Base-by-base conservation (phyloP, 2,113 vertebrate species). In the Aplodontia rufa region DNA sequence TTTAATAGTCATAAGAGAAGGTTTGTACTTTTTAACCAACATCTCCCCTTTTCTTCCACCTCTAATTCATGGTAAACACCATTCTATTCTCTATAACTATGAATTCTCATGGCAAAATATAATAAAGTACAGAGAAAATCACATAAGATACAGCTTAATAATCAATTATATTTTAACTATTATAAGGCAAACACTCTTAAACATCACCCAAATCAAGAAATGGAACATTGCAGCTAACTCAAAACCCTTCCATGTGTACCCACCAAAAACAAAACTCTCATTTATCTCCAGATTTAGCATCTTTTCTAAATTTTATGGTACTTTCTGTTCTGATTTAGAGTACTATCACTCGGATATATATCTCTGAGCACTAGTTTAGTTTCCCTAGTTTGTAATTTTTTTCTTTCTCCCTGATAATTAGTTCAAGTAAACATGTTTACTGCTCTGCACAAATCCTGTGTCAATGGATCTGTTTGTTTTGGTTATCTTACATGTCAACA, bases 401-500 rank as follows among this genome's bases (percentile, higher is more conserved):
- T 20, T 1, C 84, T 58, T 82, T 45, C 3, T 11, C 10, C 10
- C 49, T 60, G 66, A 35, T 40, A 64, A 72, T 51, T 62, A 28
- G 3, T 51, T 60, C 42, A 64, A 10, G 66, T 81, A 90, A 90
- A 58, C 30, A 76, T 53, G 32, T 85, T 66, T 49, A 47, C 22
- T 90, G 16, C 42, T 92, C 28, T 17, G 51, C 26, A 71, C 14
- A 58, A 90, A 30, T 64, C 45, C 45, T 60, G 0, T 4, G 6
- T 84, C 86, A 76, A 1, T 7, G 5, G 47, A 8, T 74, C 45
- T 91, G 12, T 64, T 90, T 66, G 42, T 74, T 60, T 92, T 40
- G 32, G 19, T 85, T 78, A 26, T 90, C 53, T 74, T 80, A 28
- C 51, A 92, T 84, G 42, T 62, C 95, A 82, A 97, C 78, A 92